Evolutionary conservation across 2,888 invertebrate species (phyloP), one percentile per base, ranked within the genome.

Genomic region (Chloroclysta siterata): DNA sequence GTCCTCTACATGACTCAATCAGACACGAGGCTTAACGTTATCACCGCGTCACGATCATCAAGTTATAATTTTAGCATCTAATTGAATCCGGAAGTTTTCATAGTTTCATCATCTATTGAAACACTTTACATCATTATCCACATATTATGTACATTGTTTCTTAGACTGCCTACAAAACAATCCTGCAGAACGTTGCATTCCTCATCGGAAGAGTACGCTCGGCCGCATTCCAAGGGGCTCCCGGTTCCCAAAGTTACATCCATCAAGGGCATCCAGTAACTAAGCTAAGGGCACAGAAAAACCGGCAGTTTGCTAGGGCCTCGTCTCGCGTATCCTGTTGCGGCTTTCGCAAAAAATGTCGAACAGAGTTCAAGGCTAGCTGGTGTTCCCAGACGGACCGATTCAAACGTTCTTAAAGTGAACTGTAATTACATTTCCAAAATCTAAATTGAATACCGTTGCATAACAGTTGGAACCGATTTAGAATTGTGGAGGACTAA

Each of bases 321-420:
- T 82, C 70, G 47, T 42, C 79, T 75, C 74, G 76, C 79, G 85
- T 87, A 90, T 91, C 90, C 91, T 90, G 90, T 86, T 89, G 85
- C 81, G 77, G 81, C 79, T 75, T 72, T 72, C 77, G 87, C 89
- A 91, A 92, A 92, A 93, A 92, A 90, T 86, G 82, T 86, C 84
- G 88, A 88, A 81, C 83, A 84, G 75, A 92, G 92, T 92, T 93
- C 92, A 93, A 93, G 92, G 92, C 83, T 66, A 92, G 81, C 92
- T 78, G 84, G 88, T 87, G 85, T 79, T 89, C 82, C 89, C 84
- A 81, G 77, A 76, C 73, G 67, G 70, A 69, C 75, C 70, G 72
- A 66, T 75, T 73, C 69, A 70, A 72, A 74, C 70, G 74, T 73
- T 66, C 65, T 68, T 53, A 62, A 59, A 63, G 59, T 50, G 66